A percentile compares a stretch with the other conserved stretches of the same genome.
Conservation (phyloP, 1,140 invertebrate genomes). For the Scaptomyza pallida region DNA sequence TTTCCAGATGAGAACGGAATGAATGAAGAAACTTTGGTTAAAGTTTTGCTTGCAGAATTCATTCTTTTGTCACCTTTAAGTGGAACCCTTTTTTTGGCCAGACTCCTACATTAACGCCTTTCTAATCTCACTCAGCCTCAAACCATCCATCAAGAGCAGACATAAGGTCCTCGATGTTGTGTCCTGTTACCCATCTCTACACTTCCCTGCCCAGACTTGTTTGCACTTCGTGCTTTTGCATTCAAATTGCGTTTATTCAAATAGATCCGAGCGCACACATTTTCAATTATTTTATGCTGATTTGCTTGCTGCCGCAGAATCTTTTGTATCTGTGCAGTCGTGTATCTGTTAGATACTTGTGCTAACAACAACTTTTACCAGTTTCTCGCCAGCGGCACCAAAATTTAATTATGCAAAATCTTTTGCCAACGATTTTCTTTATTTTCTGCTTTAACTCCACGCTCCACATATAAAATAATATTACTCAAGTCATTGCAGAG, state of each 20-base stretch:
- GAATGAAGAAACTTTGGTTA: neutral
- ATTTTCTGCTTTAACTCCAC: constrained; percentile 22
- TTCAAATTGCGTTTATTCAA: constrained; percentile 82
- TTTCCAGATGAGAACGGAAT: neutral
- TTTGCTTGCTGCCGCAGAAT: constrained; percentile 62
- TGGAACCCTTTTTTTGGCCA: constrained; percentile 28
- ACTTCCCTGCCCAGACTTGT: constrained; percentile 65
- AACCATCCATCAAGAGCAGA: constrained; percentile 66
- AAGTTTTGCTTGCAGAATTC: neutral
- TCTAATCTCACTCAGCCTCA: constrained; percentile 46
- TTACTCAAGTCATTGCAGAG: constrained; percentile 68
- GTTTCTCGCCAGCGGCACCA: constrained; percentile 41
- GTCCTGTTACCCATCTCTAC: constrained; percentile 49
- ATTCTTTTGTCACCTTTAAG: neutral
- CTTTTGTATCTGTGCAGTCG: constrained; percentile 60
- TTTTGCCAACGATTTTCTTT: constrained; percentile 42
- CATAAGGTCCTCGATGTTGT: constrained; percentile 30
- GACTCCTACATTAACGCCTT: constrained; percentile 28
- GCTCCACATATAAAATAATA: constrained; percentile 30
- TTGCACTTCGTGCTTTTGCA: constrained; percentile 82
- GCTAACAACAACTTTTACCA: constrained; percentile 25
- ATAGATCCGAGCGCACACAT: constrained; percentile 76
- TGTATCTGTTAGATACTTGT: constrained; percentile 47
- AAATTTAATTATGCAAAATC: constrained; percentile 81
- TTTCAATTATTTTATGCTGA: constrained; percentile 82